Evolutionary conservation across 2,113 vertebrate species (phyloP).

Genomic region (Aegithalos caudatus): DNA sequence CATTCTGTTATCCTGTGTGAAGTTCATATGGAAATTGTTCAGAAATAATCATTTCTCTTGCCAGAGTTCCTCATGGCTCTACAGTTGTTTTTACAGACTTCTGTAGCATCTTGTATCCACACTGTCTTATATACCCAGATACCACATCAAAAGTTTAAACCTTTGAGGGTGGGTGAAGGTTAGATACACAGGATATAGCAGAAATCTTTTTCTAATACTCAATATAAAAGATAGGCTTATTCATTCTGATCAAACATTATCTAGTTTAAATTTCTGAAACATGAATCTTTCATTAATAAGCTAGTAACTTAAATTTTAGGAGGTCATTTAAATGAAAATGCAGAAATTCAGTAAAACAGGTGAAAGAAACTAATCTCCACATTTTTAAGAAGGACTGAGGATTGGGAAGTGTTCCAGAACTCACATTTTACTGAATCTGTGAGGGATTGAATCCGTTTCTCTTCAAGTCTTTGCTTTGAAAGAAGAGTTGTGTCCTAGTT

Average conservation of each 20-base stretch:
- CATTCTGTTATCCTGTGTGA: not conserved
- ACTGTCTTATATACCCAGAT: not conserved
- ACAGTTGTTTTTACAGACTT: not conserved
- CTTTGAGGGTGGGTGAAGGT: not conserved
- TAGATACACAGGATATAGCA: not conserved
- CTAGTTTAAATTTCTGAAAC: not conserved
- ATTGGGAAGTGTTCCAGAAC: not conserved
- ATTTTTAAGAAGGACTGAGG: not conserved
- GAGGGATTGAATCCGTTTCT: conserved; percentile 25
- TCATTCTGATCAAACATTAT: not conserved
- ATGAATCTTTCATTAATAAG: not conserved
- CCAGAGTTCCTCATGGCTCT: not conserved
- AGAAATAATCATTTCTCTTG: not conserved
- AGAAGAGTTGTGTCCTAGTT: not conserved
- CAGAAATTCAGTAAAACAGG: not conserved
- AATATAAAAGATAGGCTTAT: not conserved
- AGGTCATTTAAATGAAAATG: conserved; percentile 31
- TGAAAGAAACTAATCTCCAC: not conserved
- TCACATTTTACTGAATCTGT: not conserved
- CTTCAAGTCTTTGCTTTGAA: not conserved
- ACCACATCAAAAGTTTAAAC: not conserved
- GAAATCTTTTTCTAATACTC: not conserved
- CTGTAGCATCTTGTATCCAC: not conserved
- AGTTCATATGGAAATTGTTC: not conserved
- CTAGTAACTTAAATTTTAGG: not conserved